Evolutionary conservation across 2,797 vertebrate genomes (phyloP).

Genomic region (Todus mexicanus): DNA sequence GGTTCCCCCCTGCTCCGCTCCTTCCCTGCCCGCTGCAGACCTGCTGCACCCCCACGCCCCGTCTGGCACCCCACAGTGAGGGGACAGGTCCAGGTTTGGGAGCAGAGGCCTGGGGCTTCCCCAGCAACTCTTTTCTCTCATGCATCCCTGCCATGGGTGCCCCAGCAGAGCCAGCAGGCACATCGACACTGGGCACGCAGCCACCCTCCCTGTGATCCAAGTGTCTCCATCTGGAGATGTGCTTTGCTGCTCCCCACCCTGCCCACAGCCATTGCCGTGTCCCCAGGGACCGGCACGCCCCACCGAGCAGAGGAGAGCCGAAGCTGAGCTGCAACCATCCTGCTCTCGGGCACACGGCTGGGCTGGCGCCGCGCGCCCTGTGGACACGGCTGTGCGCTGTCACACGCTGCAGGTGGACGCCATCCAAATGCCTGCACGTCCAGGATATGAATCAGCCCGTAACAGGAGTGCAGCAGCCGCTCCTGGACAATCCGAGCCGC

Average conservation of each 20-base stretch:
- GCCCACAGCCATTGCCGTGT: neutral
- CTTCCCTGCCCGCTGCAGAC: neutral
- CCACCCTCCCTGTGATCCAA: neutral
- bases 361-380: neutral
- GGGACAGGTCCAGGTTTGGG: accelerated
- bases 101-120: neutral
- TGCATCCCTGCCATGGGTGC: neutral
- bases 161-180: neutral
- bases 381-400: neutral
- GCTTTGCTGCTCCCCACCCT: neutral
- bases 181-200: accelerated
- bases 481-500: neutral
- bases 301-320: neutral
- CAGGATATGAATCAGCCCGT: constrained; percentile 42
- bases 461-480: neutral
- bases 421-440: constrained; percentile 21
- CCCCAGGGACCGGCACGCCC: neutral
- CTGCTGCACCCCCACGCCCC: neutral
- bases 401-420: neutral
- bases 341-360: accelerated
- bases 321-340: neutral
- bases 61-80: accelerated
- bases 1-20: accelerated
- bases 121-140: neutral
- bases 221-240: neutral